Percentiles rank a stretch among this genome's conserved stretches.
Evolutionary conservation across 2,113 vertebrate species (phyloP).

Genomic region (Oncorhynchus kisutch): DNA sequence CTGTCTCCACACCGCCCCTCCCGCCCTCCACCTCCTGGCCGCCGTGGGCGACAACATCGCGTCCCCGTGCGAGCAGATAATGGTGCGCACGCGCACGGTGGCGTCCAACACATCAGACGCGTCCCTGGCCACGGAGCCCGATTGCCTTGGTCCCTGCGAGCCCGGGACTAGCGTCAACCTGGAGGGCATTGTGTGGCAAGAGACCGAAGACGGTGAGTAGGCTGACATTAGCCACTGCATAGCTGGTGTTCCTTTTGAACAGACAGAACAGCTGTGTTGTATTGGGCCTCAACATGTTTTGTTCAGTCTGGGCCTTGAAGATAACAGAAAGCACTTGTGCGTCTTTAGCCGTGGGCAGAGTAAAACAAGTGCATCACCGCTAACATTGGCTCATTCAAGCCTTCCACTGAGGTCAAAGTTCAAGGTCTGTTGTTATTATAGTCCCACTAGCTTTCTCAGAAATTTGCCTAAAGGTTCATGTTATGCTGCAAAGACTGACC

Average conservation of each 20-base stretch:
- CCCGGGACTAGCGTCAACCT: constrained; percentile 98
- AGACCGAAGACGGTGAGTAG: constrained; percentile 94
- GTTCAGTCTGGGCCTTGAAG: neutral
- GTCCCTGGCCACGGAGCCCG: constrained; percentile 91
- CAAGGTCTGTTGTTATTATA: no score
- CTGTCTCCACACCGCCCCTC: constrained; percentile 90
- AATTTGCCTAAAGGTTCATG: no score
- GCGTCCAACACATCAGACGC: constrained; percentile 97
- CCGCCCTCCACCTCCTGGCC: constrained; percentile 91
- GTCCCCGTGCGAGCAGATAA: constrained; percentile 97
- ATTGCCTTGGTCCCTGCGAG: constrained; percentile 97
- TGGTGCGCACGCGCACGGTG: constrained; percentile 96
- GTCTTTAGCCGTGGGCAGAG: no score
- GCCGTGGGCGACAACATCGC: constrained; percentile 89
- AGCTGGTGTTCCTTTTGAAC: neutral
- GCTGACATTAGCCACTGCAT: neutral
- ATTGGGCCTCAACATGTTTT: neutral
- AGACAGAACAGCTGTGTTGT: constrained; percentile 10
- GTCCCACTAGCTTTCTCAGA: no score
- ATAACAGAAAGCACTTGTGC: neutral
- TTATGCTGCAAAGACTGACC: no score
- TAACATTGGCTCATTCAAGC: neutral
- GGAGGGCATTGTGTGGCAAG: constrained; percentile 98
- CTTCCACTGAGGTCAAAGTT: no score
- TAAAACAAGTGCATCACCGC: neutral